Evolutionary conservation across 2,113 vertebrate species (phyloP).

Genomic region (Columbina picui): DNA sequence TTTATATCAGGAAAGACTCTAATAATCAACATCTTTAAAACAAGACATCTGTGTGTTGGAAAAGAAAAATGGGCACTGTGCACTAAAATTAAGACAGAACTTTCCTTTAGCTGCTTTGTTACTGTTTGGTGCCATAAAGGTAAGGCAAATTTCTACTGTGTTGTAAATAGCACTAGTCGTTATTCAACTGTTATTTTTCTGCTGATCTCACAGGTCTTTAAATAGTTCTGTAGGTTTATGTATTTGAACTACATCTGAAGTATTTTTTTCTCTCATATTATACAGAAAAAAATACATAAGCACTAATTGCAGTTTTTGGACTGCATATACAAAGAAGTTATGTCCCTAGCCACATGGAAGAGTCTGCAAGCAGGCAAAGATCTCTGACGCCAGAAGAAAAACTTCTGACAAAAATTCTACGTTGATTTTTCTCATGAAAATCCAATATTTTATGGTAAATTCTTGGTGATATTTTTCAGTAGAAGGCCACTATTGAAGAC

Average conservation of each 20-base stretch:
- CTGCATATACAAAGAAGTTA: background rate
- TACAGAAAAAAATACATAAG: background rate
- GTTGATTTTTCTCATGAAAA: background rate
- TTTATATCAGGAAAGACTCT: background rate
- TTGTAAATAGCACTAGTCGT: background rate
- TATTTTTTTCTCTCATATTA: background rate
- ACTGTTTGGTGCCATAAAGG: background rate
- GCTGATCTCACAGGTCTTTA: background rate
- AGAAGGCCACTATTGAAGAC: background rate
- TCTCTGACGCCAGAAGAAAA: background rate
- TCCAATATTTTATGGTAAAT: background rate
- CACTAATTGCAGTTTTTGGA: background rate
- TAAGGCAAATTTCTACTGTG: background rate
- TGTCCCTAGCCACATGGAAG: background rate
- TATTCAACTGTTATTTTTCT: background rate
- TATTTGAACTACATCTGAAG: background rate
- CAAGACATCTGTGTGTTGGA: rapidly evolving
- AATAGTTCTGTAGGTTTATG: background rate
- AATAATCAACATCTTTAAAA: background rate
- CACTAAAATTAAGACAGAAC: background rate
- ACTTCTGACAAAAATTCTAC: background rate
- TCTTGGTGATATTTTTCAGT: background rate
- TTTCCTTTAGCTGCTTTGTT: background rate
- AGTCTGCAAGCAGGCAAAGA: background rate
- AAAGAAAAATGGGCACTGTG: background rate